phyloP scores from a whole-genome alignment of 2,113 vertebrate species.

The Callipepla californica region DNA sequence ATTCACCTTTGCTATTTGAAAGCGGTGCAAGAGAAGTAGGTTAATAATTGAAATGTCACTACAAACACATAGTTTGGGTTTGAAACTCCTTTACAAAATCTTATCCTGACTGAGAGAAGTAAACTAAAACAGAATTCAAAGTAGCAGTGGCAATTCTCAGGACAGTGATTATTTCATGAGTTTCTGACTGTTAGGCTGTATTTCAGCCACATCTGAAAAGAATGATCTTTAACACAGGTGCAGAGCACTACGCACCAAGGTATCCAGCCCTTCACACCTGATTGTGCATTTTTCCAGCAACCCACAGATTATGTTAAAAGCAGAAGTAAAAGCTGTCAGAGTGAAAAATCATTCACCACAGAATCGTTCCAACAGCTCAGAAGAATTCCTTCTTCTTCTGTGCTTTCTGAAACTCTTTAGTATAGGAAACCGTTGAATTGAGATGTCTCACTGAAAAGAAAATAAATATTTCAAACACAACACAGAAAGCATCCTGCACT shows the following conservation, averaged over 20 bases:
- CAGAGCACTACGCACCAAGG: background rate
- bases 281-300: background rate
- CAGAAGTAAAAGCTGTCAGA: background rate
- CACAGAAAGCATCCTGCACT: background rate
- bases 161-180: background rate
- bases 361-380: background rate
- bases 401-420: background rate
- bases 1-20: background rate
- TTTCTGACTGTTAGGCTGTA: background rate
- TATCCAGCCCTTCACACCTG: background rate
- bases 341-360: background rate
- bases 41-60: background rate
- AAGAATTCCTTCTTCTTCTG: background rate
- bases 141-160: background rate
- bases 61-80: background rate
- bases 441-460: background rate
- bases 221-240: background rate
- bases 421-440: background rate
- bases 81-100: background rate
- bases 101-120: background rate
- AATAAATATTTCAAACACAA: background rate
- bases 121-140: background rate
- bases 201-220: background rate
- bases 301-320: background rate
- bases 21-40: background rate